Evolutionary conservation across 1,140 invertebrate species (phyloP).

Genomic region (Drosophila orena): DNA sequence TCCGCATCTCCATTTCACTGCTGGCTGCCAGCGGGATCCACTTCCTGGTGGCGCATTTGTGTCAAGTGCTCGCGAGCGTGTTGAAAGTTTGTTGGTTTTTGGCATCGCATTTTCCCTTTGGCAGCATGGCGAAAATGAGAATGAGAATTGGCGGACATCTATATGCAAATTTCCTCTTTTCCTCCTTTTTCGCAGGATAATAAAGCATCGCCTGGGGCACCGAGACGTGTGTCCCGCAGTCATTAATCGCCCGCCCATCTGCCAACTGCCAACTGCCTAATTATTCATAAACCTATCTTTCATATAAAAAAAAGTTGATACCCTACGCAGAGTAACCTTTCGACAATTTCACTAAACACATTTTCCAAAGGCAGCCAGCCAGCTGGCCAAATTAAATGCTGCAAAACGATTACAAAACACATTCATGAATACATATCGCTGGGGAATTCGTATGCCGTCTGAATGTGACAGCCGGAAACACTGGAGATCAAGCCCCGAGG

Average conservation of each 20-base stretch:
- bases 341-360: constrained; percentile 64
- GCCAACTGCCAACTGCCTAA: constrained; percentile 42
- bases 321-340: constrained; percentile 16
- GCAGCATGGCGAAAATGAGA: constrained; percentile 2
- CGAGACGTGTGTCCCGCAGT: constrained; percentile 23
- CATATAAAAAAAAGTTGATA: constrained; percentile 73
- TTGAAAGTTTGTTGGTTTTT: constrained; percentile 77
- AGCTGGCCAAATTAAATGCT: constrained; percentile 58
- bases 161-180: constrained; percentile 35
- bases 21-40: constrained; percentile 26
- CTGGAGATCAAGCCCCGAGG: constrained; percentile 26
- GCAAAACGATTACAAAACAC: constrained; percentile 21
- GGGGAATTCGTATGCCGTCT: constrained; percentile 7
- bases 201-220: constrained; percentile 10
- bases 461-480: constrained; percentile 30
- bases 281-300: constrained; percentile 76
- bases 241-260: constrained; percentile 59
- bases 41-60: constrained; percentile 68
- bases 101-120: constrained; percentile 39
- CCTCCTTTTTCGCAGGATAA: not conserved
- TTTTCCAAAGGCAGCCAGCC: not conserved
- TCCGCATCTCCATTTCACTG: constrained; percentile 25
- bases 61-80: constrained; percentile 74
- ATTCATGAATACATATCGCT: constrained; percentile 31
- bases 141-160: constrained; percentile 30